Conservation (phyloP, 2,113 vertebrate genomes). For the Aptenodytes forsteri region DNA sequence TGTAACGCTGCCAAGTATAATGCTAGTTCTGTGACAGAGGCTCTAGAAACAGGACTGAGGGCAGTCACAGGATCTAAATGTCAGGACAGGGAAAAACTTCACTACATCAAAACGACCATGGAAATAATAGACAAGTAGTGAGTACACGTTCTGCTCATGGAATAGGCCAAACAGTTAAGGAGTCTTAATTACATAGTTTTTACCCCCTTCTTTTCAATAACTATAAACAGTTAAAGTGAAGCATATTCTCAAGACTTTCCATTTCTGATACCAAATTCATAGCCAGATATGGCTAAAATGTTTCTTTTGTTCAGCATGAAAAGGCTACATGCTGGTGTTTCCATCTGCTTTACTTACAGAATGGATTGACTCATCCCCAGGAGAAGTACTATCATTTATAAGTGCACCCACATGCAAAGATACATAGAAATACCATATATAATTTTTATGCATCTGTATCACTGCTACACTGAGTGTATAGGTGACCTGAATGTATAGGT, state of each 20-base stretch:
- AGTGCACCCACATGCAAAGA: background rate
- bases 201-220: background rate
- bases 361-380: background rate
- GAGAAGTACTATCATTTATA: background rate
- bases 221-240: background rate
- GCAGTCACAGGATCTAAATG: background rate
- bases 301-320: background rate
- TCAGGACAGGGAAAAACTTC: fast-evolving
- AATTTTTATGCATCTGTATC: background rate
- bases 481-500: background rate
- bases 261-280: background rate
- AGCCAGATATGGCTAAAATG: background rate
- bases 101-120: background rate
- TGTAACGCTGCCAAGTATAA: fast-evolving
- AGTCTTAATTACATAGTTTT: background rate
- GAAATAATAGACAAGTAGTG: background rate
- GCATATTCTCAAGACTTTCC: background rate
- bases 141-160: background rate
- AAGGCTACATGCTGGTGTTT: background rate
- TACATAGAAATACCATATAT: background rate
- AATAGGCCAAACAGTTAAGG: background rate
- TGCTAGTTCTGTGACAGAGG: fast-evolving
- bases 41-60: background rate
- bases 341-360: background rate
- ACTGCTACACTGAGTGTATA: background rate